phyloP scores from a whole-genome alignment of 2,888 invertebrate species.

The Drosophila kuntzei region DNA sequence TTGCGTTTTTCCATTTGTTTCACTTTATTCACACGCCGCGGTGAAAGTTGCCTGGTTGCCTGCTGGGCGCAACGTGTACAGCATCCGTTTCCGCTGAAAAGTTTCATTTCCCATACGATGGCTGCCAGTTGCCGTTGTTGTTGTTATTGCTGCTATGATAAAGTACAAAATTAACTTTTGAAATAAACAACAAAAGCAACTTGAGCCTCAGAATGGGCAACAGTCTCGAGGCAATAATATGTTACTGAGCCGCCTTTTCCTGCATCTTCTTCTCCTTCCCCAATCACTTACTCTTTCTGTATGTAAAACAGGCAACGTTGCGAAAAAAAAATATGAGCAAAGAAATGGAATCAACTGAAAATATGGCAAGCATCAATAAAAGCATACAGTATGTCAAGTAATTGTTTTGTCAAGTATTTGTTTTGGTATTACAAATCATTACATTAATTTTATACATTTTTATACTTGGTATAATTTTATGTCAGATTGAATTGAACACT shows the following conservation, averaged over 20 bases:
- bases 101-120: constrained; percentile 72
- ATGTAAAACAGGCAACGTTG: constrained; percentile 56
- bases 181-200: constrained; percentile 73
- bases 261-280: neutral
- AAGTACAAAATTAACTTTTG: constrained; percentile 79
- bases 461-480: neutral
- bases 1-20: constrained; percentile 71
- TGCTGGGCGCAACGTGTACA: constrained; percentile 63
- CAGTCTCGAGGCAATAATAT: constrained; percentile 58
- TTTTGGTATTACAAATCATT: neutral
- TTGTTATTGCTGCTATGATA: constrained; percentile 58
- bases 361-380: constrained; percentile 31
- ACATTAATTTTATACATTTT: neutral
- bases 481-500: too few relatives aligned
- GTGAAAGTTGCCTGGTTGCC: constrained; percentile 42
- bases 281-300: constrained; percentile 5
- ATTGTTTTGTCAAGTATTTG: neutral
- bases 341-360: constrained; percentile 22
- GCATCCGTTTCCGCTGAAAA: constrained; percentile 79
- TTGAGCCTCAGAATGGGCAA: constrained; percentile 34
- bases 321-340: constrained; percentile 23
- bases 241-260: constrained; percentile 24
- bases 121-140: constrained; percentile 35
- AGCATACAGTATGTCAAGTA: neutral
- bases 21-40: constrained; percentile 74